Conservation (phyloP, 2,113 vertebrate genomes). For the Oncorhynchus gorbuscha region DNA sequence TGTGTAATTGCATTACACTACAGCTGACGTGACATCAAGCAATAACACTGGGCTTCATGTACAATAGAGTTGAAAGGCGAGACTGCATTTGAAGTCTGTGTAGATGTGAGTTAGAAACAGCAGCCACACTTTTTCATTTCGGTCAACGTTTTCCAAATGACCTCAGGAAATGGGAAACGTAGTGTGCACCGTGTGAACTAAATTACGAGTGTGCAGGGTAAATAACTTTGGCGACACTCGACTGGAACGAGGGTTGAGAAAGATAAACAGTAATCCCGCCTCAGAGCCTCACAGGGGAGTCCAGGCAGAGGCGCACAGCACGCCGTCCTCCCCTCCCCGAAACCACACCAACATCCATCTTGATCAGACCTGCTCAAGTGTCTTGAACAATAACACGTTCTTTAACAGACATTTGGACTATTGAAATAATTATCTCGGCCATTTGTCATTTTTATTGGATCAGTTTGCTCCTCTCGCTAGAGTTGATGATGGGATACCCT, state of each 20-base stretch:
- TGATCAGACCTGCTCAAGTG: neutral
- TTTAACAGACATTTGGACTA: constrained; percentile 19
- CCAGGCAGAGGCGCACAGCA: constrained; percentile 6
- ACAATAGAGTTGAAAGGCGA: constrained; percentile 47
- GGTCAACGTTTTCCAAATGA: constrained; percentile 50
- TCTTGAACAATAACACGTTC: constrained; percentile 22
- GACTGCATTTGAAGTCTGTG: constrained; percentile 39
- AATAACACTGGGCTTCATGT: constrained; percentile 47
- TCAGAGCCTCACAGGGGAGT: constrained; percentile 16
- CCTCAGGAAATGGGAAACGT: constrained; percentile 50
- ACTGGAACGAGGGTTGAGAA: constrained; percentile 29
- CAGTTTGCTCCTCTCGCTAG: neutral
- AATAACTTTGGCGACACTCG: constrained; percentile 56
- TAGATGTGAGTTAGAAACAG: constrained; percentile 47
- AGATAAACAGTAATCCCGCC: constrained; percentile 37
- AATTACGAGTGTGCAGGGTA: constrained; percentile 54
- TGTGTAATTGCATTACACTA: constrained; percentile 43
- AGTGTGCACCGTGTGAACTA: constrained; percentile 29
- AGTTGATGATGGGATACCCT: neutral
- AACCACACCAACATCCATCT: constrained; percentile 20
- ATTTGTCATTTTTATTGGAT: constrained; percentile 27
- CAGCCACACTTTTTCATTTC: neutral
- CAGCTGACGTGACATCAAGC: constrained; percentile 20
- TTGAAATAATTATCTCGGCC: constrained; percentile 11
- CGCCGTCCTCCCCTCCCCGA: neutral